These are phyloP conservation scores for Acanthosepion esculentum DNA, from an alignment of 2,888 invertebrate species.

Conservation along the genomic window DNA sequence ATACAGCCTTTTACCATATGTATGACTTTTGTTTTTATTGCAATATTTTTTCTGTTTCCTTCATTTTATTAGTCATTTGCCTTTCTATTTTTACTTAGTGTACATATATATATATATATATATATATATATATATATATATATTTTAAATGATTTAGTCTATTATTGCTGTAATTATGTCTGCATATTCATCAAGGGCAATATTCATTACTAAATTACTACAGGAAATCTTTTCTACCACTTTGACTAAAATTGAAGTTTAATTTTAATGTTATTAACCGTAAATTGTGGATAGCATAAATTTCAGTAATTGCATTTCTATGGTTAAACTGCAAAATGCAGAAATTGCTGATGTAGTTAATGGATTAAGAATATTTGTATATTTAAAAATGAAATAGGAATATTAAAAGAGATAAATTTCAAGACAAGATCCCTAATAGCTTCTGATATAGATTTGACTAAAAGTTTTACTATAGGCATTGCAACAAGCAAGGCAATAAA, in stretches of 20 bases:
- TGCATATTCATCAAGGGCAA: too few relatives aligned
- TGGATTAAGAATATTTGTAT: too few relatives aligned
- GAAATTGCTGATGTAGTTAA: too few relatives aligned
- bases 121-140: not conserved
- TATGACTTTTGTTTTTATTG: constrained; percentile 50
- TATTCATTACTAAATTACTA: not conserved
- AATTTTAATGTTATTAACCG: too few relatives aligned
- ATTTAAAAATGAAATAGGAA: too few relatives aligned
- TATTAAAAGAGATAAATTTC: too few relatives aligned
- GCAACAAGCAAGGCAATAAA: too few relatives aligned
- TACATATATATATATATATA: not conserved
- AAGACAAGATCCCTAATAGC: not conserved
- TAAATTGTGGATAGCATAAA: too few relatives aligned
- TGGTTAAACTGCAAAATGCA: too few relatives aligned
- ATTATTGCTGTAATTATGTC: not conserved
- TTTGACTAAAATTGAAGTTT: not conserved
- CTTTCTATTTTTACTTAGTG: not conserved
- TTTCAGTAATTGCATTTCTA: too few relatives aligned
- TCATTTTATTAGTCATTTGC: not conserved
- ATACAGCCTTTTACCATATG: constrained; percentile 60
- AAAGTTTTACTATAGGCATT: too few relatives aligned
- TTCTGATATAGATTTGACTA: too few relatives aligned
- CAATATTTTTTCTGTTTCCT: not conserved
- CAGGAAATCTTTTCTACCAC: not conserved
- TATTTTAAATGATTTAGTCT: not conserved